Evolutionary conservation across 2,888 invertebrate genomes (phyloP), one percentile per base, ranked within the genome.

Genomic region (Melinaea marsaeus): DNA sequence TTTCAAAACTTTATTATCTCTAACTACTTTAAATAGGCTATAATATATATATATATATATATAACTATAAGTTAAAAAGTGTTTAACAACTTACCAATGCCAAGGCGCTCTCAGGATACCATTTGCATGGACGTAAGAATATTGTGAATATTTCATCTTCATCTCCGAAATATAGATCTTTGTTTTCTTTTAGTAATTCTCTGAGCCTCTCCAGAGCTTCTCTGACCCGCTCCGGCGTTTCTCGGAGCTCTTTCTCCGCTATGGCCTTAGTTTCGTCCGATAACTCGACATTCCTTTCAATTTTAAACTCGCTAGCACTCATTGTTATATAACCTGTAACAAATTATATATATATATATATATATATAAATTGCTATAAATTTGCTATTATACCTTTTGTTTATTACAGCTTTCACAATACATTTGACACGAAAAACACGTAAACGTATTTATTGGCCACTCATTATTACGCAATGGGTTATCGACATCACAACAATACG

Each of bases 101-200:
- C 63, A 94, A 86, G 0, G 96, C 96, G 84, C 96, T 95, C 74
- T 96, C 92, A 0, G 96, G 94, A 74, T 96, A 96, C 88, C 93
- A 97, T 81, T 97, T 96, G 85, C 95, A 95, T 35, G 96, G 95
- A 64, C 97, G 92, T 63, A 97, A 87, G 78, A 95, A 96, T 68
- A 95, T 94, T n/a, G 93, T 89, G 9, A 97, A 91, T 55, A 95
- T 92, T 45, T 95, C 95, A 72, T 96, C 96, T 71, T 95, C 95
- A 54, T 95, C 95, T 64, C 92, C 92, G 75, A 87, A 95, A 77
- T 92, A 89, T 61, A 96, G 78, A 66, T 94, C 94, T 57, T 93
- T 92, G 71, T 93, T 92, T 73, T 94, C 95, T 69, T 93, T 92
- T n/a, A 95, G 81, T 13, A 95, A 81, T 73, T 93, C 93, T 57